A percentile compares a stretch with the other conserved stretches of the same genome.
These are phyloP conservation scores for Pseudomyrmex dendroicus DNA, from an alignment of 1,140 invertebrate genomes.

Conservation along the genomic window DNA sequence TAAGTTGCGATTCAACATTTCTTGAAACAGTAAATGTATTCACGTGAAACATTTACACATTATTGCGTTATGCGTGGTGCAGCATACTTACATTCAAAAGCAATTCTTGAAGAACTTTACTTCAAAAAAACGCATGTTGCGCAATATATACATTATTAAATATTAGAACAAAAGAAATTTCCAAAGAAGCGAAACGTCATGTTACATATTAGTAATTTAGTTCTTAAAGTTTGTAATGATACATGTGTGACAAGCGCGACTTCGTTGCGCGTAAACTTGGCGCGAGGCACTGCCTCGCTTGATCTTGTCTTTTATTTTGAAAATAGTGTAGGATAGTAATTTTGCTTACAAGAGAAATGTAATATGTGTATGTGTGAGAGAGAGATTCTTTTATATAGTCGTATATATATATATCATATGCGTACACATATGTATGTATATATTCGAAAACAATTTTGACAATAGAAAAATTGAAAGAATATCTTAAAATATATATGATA, in stretches of 20 bases:
- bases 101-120: conserved; percentile 16
- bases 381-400: conserved; percentile 33
- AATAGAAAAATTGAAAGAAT: conserved; percentile 31
- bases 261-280: too few species aligned
- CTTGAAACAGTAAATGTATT: too few species aligned
- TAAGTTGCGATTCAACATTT: too few species aligned
- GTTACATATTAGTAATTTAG: conserved; percentile 4
- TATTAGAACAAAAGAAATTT: conserved; percentile 14
- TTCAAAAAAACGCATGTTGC: not conserved
- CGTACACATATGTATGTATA: not conserved
- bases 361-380: not conserved
- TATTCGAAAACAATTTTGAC: conserved; percentile 9
- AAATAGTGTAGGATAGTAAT: conserved; percentile 19
- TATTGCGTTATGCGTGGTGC: conserved; percentile 2
- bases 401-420: conserved; percentile 13
- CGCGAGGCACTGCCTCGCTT: not conserved
- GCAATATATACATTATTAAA: conserved; percentile 6
- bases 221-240: conserved; percentile 33
- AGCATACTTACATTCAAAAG: not conserved
- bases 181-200: conserved; percentile 17
- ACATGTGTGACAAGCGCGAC: too few species aligned
- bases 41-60: not conserved
- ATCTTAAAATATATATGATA: conserved; percentile 21
- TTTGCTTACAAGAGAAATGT: not conserved
- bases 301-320: conserved; percentile 20